Percentiles rank a stretch among this genome's conserved stretches.
Evolutionary conservation across 1,140 invertebrate species (phyloP).

Genomic region (Nixonia krombeini): DNA sequence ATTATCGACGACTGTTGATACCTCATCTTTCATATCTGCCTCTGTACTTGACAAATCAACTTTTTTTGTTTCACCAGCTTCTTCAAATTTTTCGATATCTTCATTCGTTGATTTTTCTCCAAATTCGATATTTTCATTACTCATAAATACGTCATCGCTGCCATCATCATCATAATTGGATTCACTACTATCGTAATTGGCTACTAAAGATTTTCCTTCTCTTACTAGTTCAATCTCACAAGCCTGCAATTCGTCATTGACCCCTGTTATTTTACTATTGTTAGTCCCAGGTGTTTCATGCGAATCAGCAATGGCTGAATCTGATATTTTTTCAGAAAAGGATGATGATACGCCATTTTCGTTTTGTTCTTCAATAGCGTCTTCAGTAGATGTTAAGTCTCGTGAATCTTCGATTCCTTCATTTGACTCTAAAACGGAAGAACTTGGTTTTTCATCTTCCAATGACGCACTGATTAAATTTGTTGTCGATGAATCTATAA

Average conservation of each 20-base stretch:
- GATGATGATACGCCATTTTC: constrained; percentile 29
- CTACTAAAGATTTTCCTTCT: constrained; percentile 31
- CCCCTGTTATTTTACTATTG: not conserved
- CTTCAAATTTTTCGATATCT: constrained; percentile 4
- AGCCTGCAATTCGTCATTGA: constrained; percentile 13
- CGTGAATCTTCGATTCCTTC: constrained; percentile 17
- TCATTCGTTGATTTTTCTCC: no score
- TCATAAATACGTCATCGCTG: constrained; percentile 56
- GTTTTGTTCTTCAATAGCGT: constrained; percentile 13
- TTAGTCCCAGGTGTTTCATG: not conserved
- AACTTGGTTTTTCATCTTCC: constrained; percentile 45
- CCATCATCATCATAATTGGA: constrained; percentile 52
- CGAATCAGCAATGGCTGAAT: not conserved
- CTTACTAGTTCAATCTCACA: constrained; percentile 18
- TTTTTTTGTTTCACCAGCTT: not conserved
- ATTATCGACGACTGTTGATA: no score
- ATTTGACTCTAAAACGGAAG: constrained; percentile 13
- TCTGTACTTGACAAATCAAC: not conserved
- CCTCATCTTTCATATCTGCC: not conserved
- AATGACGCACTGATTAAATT: constrained; percentile 1
- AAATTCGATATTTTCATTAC: constrained; percentile 3
- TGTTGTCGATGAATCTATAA: constrained; percentile 24
- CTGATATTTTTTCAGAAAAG: constrained; percentile 8
- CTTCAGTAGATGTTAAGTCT: not conserved
- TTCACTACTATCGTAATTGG: constrained; percentile 52